These are phyloP conservation scores for Mus spicilegus DNA, from an alignment of 2,113 vertebrate species.

Conservation along the genomic window DNA sequence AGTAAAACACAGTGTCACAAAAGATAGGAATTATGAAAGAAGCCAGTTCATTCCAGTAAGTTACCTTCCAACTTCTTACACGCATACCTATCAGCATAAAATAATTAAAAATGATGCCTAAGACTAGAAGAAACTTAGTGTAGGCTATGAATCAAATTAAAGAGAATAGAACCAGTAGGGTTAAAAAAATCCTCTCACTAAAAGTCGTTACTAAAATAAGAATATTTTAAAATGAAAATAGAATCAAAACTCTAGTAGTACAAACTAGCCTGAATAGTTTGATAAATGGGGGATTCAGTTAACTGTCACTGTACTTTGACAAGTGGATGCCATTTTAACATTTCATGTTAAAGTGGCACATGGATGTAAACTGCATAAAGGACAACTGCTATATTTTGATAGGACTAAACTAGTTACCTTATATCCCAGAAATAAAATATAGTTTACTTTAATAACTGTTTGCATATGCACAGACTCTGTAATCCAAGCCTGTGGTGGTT, in stretches of 20 bases:
- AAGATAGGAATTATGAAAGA: conserved; percentile 69
- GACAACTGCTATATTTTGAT: conserved; percentile 92
- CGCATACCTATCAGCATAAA: conserved; percentile 80
- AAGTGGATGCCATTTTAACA: conserved; percentile 76
- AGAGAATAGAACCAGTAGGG: conserved; percentile 83
- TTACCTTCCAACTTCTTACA: conserved; percentile 85
- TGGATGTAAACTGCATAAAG: conserved; percentile 87
- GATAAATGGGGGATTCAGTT: conserved; percentile 76
- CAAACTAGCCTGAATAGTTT: conserved; percentile 85
- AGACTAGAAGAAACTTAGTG: conserved; percentile 76
- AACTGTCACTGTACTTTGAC: conserved; percentile 81
- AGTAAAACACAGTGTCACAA: conserved; percentile 79
- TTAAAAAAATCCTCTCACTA: conserved; percentile 79
- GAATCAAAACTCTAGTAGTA: conserved; percentile 83
- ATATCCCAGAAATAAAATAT: conserved; percentile 98
- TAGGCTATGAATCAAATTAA: conserved; percentile 80
- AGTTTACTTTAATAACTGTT: conserved; percentile 95
- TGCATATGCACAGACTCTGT: conserved; percentile 93
- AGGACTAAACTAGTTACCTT: conserved; percentile 93
- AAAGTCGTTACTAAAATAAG: conserved; percentile 78
- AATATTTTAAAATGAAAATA: conserved; percentile 81
- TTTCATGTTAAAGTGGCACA: conserved; percentile 84
- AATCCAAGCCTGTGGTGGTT: conserved; percentile 92
- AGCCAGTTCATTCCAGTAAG: conserved; percentile 86
- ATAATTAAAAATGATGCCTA: conserved; percentile 77